Evolutionary conservation across 2,888 invertebrate genomes (phyloP).

Genomic region (Chrysodeixis includens): DNA sequence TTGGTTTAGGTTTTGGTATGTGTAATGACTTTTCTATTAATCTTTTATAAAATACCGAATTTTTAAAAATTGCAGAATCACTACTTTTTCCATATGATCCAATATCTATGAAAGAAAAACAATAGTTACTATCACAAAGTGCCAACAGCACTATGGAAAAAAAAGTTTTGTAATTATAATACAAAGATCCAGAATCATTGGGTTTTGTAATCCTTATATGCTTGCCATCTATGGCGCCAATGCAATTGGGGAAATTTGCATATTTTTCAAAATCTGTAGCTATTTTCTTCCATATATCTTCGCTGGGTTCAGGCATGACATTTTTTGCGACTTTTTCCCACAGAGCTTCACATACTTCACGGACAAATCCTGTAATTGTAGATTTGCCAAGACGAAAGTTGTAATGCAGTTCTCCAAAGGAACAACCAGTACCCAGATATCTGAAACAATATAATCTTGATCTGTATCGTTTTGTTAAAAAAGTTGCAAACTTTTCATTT

Average conservation of each 20-base stretch:
- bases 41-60: slow-evolving; percentile 45
- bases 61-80: slow-evolving; percentile 45
- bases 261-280: slow-evolving; percentile 20
- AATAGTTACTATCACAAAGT: slow-evolving; percentile 22
- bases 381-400: too few species aligned
- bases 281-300: slow-evolving; percentile 7
- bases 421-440: too few species aligned
- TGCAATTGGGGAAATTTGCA: slow-evolving; percentile 39
- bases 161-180: slow-evolving; percentile 40
- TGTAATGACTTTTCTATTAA: slow-evolving; percentile 45
- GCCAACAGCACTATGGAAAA: slow-evolving; percentile 50
- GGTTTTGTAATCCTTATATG: slow-evolving; percentile 45
- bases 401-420: too few species aligned
- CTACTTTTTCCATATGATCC: slow-evolving; percentile 8
- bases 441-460: too few species aligned
- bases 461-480: too few species aligned
- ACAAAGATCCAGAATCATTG: slow-evolving; percentile 33
- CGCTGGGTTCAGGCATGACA: too few species aligned
- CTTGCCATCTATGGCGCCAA: slow-evolving; percentile 37
- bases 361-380: too few species aligned
- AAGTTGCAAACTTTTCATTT: too few species aligned
- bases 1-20: slow-evolving; percentile 44
- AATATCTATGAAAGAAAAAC: slow-evolving; percentile 11
- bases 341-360: too few species aligned
- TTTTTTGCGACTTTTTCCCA: too few species aligned